Evolutionary conservation across 2,888 invertebrate species (phyloP).

Genomic region (Iphiclides podalirius): DNA sequence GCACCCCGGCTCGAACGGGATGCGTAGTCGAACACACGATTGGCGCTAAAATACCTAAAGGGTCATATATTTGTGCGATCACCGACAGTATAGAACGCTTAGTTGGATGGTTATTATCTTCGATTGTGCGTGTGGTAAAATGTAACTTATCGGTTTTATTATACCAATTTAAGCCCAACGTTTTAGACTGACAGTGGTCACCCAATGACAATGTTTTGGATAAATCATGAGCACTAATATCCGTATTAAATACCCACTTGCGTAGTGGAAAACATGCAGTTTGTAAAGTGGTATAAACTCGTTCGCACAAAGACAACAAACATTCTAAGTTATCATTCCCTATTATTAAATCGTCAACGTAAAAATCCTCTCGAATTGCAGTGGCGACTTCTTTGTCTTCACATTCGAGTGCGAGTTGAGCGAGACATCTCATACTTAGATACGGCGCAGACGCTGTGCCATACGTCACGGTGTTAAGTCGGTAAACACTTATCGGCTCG

Average conservation of each 20-base stretch:
- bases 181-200: conserved; percentile 22
- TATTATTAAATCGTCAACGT: conserved; percentile 33
- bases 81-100: conserved; percentile 27
- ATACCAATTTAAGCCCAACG: conserved; percentile 26
- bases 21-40: too few relatives aligned
- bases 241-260: conserved; percentile 25
- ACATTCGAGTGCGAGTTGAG: conserved; percentile 38
- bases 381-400: conserved; percentile 28
- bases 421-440: conserved; percentile 35
- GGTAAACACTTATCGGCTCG: conserved; percentile 31
- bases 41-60: conserved; percentile 24
- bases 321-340: conserved; percentile 22
- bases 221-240: neutral
- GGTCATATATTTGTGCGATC: conserved; percentile 25
- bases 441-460: conserved; percentile 36
- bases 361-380: conserved; percentile 32
- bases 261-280: conserved; percentile 23
- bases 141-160: conserved; percentile 22
- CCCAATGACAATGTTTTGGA: too few relatives aligned
- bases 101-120: conserved; percentile 13
- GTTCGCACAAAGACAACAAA: conserved; percentile 6
- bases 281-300: conserved; percentile 1
- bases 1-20: too few relatives aligned
- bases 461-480: conserved; percentile 27
- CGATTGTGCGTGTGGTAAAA: conserved; percentile 15